A percentile compares a stretch with the other conserved stretches of the same genome.
These are phyloP conservation scores for Tethea ocularis DNA, from an alignment of 2,888 invertebrate genomes.

Conservation along the genomic window DNA sequence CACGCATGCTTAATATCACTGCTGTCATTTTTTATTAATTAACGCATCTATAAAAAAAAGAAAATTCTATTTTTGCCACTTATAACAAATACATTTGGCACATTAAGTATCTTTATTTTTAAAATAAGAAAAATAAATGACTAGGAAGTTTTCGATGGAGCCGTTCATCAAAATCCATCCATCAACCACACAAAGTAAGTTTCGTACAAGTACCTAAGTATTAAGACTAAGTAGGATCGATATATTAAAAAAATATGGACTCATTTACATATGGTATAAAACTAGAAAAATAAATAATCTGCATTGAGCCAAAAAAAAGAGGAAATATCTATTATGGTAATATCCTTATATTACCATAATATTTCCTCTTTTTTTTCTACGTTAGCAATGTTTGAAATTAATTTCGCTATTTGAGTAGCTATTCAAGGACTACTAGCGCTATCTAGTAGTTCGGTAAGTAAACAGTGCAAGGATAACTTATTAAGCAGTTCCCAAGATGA, in stretches of 20 bases:
- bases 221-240: neutral
- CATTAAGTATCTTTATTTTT: constrained; percentile 5
- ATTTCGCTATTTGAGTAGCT: neutral
- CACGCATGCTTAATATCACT: too few species aligned
- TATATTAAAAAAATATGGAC: neutral
- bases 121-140: constrained; percentile 32
- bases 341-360: too few species aligned
- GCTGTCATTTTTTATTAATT: neutral
- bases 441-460: constrained; percentile 30
- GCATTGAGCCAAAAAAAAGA: neutral
- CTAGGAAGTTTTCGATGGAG: constrained; percentile 28
- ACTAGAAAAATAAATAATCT: neutral
- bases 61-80: neutral
- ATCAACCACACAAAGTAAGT: neutral
- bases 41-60: neutral
- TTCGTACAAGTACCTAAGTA: neutral
- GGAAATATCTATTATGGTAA: too few species aligned
- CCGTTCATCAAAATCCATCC: neutral
- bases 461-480: constrained; percentile 19
- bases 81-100: constrained; percentile 5
- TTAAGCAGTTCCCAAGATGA: constrained; percentile 16
- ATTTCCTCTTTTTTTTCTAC: too few species aligned
- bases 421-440: constrained; percentile 30
- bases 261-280: neutral
- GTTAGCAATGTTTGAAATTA: neutral